A percentile compares a stretch with the other conserved stretches of the same genome.
Evolutionary conservation across 2,797 vertebrate species (phyloP).

Genomic region (Helicolenus hilgendorfi): DNA sequence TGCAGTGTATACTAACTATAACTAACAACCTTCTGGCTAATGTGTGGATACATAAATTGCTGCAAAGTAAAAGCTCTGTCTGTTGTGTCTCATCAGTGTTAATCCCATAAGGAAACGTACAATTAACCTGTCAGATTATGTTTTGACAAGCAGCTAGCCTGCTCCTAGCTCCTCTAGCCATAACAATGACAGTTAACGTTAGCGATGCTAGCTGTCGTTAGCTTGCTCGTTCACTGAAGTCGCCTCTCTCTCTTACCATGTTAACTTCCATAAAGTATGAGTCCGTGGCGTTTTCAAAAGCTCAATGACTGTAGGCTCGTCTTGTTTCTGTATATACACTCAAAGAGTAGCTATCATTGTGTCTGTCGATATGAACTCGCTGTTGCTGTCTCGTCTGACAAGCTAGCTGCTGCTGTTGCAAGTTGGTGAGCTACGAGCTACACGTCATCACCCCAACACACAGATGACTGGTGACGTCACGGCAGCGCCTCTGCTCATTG

Average conservation of each 20-base stretch:
- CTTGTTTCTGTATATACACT: background rate
- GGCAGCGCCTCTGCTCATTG: slow-evolving; percentile 60
- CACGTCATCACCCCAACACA: slow-evolving; percentile 81
- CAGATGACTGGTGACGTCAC: slow-evolving; percentile 76
- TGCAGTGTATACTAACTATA: background rate
- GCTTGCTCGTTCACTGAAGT: slow-evolving; percentile 38
- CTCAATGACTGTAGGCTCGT: background rate
- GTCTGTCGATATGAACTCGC: background rate
- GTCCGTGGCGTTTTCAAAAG: background rate
- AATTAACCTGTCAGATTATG: background rate
- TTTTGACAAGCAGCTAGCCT: slow-evolving; percentile 33
- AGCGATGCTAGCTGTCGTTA: slow-evolving; percentile 60
- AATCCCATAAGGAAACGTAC: background rate
- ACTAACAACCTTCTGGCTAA: background rate
- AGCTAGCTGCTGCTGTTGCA: slow-evolving; percentile 59
- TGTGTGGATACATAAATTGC: background rate
- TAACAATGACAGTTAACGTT: slow-evolving; percentile 72
- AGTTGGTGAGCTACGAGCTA: slow-evolving; percentile 80
- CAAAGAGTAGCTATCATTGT: background rate
- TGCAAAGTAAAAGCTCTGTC: background rate
- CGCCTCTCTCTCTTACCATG: slow-evolving; percentile 66
- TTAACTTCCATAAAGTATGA: slow-evolving; percentile 5
- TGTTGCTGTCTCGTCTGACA: slow-evolving; percentile 11
- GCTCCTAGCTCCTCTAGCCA: slow-evolving; percentile 38
- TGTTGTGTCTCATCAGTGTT: background rate